phyloP scores from a whole-genome alignment of 2,113 vertebrate genomes.

The Megaceryle torquata region DNA sequence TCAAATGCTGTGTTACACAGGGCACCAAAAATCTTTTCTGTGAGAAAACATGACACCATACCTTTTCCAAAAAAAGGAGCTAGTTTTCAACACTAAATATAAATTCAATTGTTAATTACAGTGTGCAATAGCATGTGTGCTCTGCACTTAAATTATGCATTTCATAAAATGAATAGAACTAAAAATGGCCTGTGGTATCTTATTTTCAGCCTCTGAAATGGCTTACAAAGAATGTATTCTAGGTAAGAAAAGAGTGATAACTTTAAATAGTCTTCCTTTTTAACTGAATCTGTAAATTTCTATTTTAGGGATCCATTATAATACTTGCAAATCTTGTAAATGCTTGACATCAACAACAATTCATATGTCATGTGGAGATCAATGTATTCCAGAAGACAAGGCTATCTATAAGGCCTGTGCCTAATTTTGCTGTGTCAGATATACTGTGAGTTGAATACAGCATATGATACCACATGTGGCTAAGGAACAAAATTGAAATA shows the following conservation, averaged over 20 bases:
- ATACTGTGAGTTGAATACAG: neutral
- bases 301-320: neutral
- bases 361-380: neutral
- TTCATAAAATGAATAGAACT: neutral
- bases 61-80: neutral
- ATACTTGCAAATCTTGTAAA: neutral
- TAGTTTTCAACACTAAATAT: neutral
- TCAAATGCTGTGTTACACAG: neutral
- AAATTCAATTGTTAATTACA: neutral
- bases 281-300: neutral
- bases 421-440: neutral
- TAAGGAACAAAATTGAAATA: neutral
- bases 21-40: neutral
- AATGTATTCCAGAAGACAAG: neutral
- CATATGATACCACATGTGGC: neutral
- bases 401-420: neutral
- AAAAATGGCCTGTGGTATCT: neutral
- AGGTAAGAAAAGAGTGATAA: neutral
- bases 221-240: neutral
- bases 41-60: neutral
- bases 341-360: neutral
- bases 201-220: neutral
- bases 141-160: neutral
- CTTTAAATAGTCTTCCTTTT: neutral
- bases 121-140: neutral